Evolutionary conservation across 2,888 invertebrate species (phyloP), one percentile per base, ranked within the genome.

Genomic region (Chouioia cunea): DNA sequence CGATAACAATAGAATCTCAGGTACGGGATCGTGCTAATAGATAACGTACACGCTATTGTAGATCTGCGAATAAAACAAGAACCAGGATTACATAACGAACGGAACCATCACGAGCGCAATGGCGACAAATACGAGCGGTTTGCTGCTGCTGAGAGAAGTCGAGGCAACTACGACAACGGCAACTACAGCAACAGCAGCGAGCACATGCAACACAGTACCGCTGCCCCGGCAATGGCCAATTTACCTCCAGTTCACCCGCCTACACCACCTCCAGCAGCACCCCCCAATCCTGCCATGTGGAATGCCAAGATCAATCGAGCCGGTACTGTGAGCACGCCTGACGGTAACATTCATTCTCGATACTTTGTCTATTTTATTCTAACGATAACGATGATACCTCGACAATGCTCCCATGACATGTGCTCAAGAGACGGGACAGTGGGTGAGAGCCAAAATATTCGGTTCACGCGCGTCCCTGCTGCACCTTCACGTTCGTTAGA

Each of bases 271-370:
- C 80, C 79, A 46, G 79, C 80, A 36, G 86, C 87, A 23, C 82
- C 82, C 27, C 80, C 81, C 56, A 82, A 79, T 20, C 81, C 83
- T 54, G 86, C 86, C 71, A 85, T 88, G 80, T 89, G 89, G 89
- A 89, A 88, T 80, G 87, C 89, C 62, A 88, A 88, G 76, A 87
- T 88, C 73, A 88, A 88, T 79, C 89, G 94, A 87, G 92, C 93
- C 80, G 92, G 92, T 76, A 92, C 93, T 80, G 93, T 94, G 77
- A 92, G 93, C 80, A 95, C 95, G 82, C 92, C 94, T 80, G 94
- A 95, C 85, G 94, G 94, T 94, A 83, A 89, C 88, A 83, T 48
- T 48, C 18, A 18, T 48, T 36, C 44, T 59, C 44, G 12, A 16
- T 36, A 27, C 27, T 57, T 27, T 57, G 23, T 57, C 18, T 57